Evolutionary conservation across 2,888 invertebrate genomes (phyloP).

Genomic region (Caenorhabditis angaria): DNA sequence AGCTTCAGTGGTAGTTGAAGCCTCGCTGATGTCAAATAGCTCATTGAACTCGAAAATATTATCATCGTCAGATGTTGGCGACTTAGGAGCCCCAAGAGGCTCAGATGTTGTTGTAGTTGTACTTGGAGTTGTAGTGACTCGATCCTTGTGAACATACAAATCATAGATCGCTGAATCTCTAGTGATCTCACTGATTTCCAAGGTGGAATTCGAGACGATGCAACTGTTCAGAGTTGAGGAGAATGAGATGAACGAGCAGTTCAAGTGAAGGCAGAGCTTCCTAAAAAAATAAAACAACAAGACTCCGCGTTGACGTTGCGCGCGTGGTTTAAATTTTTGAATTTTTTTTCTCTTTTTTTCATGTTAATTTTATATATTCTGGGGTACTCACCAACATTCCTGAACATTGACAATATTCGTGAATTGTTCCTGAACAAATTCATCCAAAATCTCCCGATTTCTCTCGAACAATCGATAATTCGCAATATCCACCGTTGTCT

Average conservation of each 20-base stretch:
- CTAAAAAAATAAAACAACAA: constrained; percentile 7
- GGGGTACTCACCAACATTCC: constrained; percentile 28
- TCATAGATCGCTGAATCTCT: constrained; percentile 30
- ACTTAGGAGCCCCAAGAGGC: neutral
- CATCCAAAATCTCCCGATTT: constrained; percentile 18
- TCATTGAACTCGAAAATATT: constrained; percentile 12
- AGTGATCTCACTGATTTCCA: neutral
- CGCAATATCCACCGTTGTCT: constrained; percentile 15
- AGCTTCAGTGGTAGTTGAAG: neutral
- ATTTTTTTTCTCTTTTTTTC: too few relatives aligned
- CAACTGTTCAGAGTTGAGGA: constrained; percentile 23
- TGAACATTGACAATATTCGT: constrained; percentile 31
- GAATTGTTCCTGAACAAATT: constrained; percentile 10
- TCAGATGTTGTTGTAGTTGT: neutral
- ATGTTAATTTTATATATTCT: too few relatives aligned
- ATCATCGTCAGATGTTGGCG: neutral
- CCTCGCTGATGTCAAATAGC: neutral
- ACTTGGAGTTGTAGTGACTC: neutral
- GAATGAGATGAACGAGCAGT: constrained; percentile 24
- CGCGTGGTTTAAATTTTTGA: too few relatives aligned
- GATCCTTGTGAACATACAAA: neutral
- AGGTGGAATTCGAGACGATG: constrained; percentile 11
- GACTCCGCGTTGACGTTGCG: too few relatives aligned
- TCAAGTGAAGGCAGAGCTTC: constrained; percentile 17
- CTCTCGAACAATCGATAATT: constrained; percentile 24